Evolutionary conservation across 2,888 invertebrate species (phyloP), one percentile per base, ranked within the genome.

Genomic region (Hirtodrosophila trivittata): DNA sequence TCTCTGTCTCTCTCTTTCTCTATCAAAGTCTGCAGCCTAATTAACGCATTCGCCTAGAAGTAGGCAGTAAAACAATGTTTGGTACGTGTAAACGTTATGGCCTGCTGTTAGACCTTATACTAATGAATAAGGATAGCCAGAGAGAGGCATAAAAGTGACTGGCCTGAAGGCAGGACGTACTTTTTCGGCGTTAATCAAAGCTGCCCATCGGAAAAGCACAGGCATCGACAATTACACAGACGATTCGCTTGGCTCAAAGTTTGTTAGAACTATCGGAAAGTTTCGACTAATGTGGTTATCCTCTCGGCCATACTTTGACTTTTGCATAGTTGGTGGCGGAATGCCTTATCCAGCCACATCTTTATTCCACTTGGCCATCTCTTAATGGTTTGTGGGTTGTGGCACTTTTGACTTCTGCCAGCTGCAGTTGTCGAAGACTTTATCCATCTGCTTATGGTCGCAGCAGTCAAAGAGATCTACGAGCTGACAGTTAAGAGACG

Each of bases 111-210:
- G 37, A n/a, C 33, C 50, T 37, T 46, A 13, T 28, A 10, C 47
- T 74, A 81, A 84, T 77, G 69, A 77, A 77, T 63, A 77, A 77
- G 66, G 47, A 54, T 59, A 39, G 66, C 69, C 62, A 33, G n/a
- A 59, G 49, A 80, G 56, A 32, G 39, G 47, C 39, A 55, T 77
- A 54, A 62, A 71, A 71, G 41, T 56, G 39, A 37, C 54, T 52
- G 39, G 49, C 35, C 55, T 32, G 16, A 30, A 39, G 49, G 38
- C 56, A 52, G 64, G 41, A 37, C 39, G 16, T 13, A 59, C 14
- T 47, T 39, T 55, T 26, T 8, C 45, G 49, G 18, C 18, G 18
- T 35, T 45, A 52, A 52, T 60, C 74, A 49, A 75, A 56, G 33
- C 16, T 14, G 65, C 38, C 75, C 78, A 52, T 65, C 26, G 37